phyloP scores from a whole-genome alignment of 1,140 invertebrate species.

The Trichonephila clavata region DNA sequence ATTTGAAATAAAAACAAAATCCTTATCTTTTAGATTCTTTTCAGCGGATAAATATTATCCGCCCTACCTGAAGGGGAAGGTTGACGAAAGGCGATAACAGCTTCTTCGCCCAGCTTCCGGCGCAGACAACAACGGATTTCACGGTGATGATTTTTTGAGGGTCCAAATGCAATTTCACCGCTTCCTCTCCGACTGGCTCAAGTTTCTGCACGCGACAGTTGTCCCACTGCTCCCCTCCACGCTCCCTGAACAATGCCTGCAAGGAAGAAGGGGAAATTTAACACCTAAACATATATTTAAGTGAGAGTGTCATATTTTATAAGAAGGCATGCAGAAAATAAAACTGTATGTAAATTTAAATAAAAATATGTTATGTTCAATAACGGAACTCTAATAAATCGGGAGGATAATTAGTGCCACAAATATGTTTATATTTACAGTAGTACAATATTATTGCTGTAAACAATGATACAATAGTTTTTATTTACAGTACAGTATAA shows the following conservation, averaged over 20 bases:
- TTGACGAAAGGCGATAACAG: not conserved
- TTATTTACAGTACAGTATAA: too few relatives aligned
- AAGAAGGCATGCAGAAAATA: too few relatives aligned
- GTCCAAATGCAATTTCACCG: not conserved
- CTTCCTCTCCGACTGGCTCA: not conserved
- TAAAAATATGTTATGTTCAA: too few relatives aligned
- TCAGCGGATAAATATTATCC: not conserved
- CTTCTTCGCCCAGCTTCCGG: constrained; percentile 21
- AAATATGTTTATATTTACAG: too few relatives aligned
- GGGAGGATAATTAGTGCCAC: too few relatives aligned
- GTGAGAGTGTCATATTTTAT: too few relatives aligned
- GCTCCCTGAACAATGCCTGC: constrained; percentile 22
- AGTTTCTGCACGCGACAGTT: not conserved
- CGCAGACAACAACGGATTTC: constrained; percentile 40
- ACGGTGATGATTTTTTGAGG: not conserved
- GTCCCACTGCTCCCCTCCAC: constrained; percentile 21
- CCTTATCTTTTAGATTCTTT: not conserved
- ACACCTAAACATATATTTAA: too few relatives aligned
- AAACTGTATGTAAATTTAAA: too few relatives aligned
- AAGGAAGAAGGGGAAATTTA: not conserved
- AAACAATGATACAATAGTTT: too few relatives aligned
- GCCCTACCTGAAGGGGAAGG: not conserved
- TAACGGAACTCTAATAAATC: too few relatives aligned
- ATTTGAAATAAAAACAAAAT: not conserved
- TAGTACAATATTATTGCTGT: too few relatives aligned